Base-by-base conservation (phyloP, 2,888 invertebrate species). In the Tigriopus californicus region DNA sequence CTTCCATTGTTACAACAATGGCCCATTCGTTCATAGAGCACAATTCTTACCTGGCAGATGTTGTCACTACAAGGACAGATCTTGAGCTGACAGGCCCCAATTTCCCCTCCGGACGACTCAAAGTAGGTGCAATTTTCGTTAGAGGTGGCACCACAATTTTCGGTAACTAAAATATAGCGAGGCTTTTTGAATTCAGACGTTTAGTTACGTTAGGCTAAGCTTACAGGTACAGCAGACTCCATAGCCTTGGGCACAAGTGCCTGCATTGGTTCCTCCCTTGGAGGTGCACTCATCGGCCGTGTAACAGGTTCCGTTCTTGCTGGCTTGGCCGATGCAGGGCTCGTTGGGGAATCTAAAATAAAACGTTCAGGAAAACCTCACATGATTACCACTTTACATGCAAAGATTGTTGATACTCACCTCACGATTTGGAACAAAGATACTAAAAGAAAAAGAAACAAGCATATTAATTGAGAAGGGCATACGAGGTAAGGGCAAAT, bases 221-320 rank as follows among this genome's bases (percentile, higher is more conserved):
- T 56, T 42, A 56, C 56, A 56, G 12, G 44, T 44, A n/a, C 56
- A 56, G 25, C 56, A 56, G 10, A 56, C 56, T 5, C 56, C 56
- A 22, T 56, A 56, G 1, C 56, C 56, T 18, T 18, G 33, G 6
- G 56, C 56, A 56, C 56, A 56, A 20, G 41, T 15, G 10, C 56
- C 56, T 10, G 56, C 4, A 46, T 18, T n/a, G 13, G 33, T 22
- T 12, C 56, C 56, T 5, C 56, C 44, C 13, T 44, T 41, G 10
- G 42, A n/a, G 2, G 20, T 46, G 5, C 56, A 56, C 44, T 56
- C 56, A 22, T 44, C 42, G 15, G 56, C 20, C 5, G 56, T 56
- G 44, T 56, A 56, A 46, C 56, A 56, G 44, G 56, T 56, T 20
- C 56, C 56, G 33, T 56, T 56, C 46, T 24, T 42, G 33, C 44